Evolutionary conservation across 2,797 vertebrate species (phyloP).

Genomic region (Chelidonichthys spinosus): DNA sequence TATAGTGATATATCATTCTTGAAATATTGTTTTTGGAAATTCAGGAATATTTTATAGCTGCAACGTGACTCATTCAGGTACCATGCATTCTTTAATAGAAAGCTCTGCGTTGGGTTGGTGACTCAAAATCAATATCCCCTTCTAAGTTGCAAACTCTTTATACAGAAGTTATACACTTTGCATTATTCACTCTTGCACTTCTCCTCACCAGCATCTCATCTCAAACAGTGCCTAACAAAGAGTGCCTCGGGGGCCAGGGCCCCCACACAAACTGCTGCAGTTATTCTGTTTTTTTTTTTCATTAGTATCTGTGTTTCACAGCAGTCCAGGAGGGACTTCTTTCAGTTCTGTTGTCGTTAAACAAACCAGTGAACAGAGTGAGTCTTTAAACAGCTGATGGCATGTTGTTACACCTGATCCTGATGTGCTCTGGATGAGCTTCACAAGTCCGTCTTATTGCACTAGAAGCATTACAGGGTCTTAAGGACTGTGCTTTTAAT

Average conservation of each 20-base stretch:
- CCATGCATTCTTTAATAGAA: not conserved
- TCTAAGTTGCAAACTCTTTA: constrained; percentile 4
- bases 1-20: not conserved
- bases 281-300: constrained; percentile 18
- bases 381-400: constrained; percentile 14
- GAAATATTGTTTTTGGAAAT: not conserved
- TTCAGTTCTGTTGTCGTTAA: constrained; percentile 15
- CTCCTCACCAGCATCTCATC: constrained; percentile 19
- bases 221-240: constrained; percentile 33
- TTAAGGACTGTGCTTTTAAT: constrained; percentile 16
- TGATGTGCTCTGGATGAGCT: constrained; percentile 13
- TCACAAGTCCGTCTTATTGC: constrained; percentile 18
- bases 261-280: constrained; percentile 17
- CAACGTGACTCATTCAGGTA: constrained; percentile 19
- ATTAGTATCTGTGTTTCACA: constrained; percentile 45
- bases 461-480: not conserved
- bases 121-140: not conserved
- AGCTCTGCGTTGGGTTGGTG: not conserved
- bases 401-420: constrained; percentile 17
- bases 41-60: not conserved
- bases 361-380: constrained; percentile 14
- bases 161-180: constrained; percentile 9
- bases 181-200: constrained; percentile 27
- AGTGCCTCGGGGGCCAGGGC: constrained; percentile 2
- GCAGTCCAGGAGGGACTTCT: constrained; percentile 10